Conservation (phyloP, 2,888 invertebrate species). For the Nematopogon swammerdamellus region DNA sequence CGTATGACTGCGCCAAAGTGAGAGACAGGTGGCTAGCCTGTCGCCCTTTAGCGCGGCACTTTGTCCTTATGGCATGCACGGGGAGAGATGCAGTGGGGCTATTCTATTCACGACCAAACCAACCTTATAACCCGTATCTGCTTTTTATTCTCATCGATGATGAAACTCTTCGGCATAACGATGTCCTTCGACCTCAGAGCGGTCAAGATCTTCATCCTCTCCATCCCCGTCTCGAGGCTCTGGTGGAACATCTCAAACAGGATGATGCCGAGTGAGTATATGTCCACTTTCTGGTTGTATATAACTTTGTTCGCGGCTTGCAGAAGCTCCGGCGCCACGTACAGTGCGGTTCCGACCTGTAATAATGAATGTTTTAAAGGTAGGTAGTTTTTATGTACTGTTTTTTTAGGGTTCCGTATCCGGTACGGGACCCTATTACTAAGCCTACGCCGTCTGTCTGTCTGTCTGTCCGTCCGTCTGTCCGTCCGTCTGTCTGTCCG, state of each 20-base stretch:
- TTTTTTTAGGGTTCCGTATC: too few relatives aligned
- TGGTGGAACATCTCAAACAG: conserved; percentile 94
- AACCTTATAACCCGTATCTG: conserved; percentile 63
- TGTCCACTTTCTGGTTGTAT: conserved; percentile 87
- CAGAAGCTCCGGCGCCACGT: conserved; percentile 91
- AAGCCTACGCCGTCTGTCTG: too few relatives aligned
- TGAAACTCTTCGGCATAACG: conserved; percentile 67
- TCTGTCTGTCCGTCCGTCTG: too few relatives aligned
- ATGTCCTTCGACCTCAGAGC: conserved; percentile 69
- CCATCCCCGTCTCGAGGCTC: conserved; percentile 84
- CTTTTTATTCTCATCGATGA: conserved; percentile 49
- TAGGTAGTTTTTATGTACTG: too few relatives aligned
- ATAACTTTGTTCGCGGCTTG: conserved; percentile 66
- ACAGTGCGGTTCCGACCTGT: conserved; percentile 89
- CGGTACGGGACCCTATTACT: too few relatives aligned
- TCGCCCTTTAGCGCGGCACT: too few relatives aligned
- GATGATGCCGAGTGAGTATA: conserved; percentile 86
- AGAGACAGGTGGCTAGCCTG: too few relatives aligned
- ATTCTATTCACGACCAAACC: conserved; percentile 13
- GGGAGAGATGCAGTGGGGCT: too few relatives aligned
- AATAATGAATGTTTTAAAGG: too few relatives aligned
- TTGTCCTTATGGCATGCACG: too few relatives aligned
- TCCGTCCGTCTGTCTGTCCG: too few relatives aligned
- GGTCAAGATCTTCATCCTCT: conserved; percentile 74
- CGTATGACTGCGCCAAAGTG: too few relatives aligned